phyloP scores from a whole-genome alignment of 1,140 invertebrate genomes.

The Goniozus legneri region DNA sequence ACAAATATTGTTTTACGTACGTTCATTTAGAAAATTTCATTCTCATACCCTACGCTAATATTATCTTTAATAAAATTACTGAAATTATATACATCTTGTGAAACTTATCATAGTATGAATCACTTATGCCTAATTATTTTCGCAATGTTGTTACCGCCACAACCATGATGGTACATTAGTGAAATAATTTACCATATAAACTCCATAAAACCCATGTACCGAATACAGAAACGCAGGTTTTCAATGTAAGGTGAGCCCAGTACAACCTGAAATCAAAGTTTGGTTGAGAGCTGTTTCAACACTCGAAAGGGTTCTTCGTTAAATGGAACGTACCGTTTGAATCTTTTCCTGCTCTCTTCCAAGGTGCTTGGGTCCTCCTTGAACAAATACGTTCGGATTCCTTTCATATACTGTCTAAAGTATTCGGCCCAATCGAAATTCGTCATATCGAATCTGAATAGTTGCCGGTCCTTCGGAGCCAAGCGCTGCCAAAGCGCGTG shows the following conservation, averaged over 20 bases:
- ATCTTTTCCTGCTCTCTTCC: constrained; percentile 57
- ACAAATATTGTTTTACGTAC: no score
- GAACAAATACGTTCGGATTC: constrained; percentile 65
- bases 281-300: constrained; percentile 9
- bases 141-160: no score
- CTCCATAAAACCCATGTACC: constrained; percentile 31
- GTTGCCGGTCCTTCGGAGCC: constrained; percentile 56
- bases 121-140: no score
- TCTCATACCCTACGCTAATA: no score
- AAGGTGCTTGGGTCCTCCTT: constrained; percentile 69
- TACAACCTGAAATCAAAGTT: constrained; percentile 51
- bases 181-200: constrained; percentile 3
- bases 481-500: constrained; percentile 58
- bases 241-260: constrained; percentile 51
- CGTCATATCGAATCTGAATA: constrained; percentile 68
- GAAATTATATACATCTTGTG: no score
- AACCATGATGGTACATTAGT: no score
- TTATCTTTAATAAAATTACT: no score
- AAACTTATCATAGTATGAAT: no score
- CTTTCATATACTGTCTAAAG: constrained; percentile 63
- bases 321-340: constrained; percentile 55
- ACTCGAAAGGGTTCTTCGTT: constrained; percentile 7
- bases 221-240: constrained; percentile 24
- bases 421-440: constrained; percentile 68
- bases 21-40: no score